phyloP scores from a whole-genome alignment of 2,113 vertebrate species.

The Ovis canadensis region DNA sequence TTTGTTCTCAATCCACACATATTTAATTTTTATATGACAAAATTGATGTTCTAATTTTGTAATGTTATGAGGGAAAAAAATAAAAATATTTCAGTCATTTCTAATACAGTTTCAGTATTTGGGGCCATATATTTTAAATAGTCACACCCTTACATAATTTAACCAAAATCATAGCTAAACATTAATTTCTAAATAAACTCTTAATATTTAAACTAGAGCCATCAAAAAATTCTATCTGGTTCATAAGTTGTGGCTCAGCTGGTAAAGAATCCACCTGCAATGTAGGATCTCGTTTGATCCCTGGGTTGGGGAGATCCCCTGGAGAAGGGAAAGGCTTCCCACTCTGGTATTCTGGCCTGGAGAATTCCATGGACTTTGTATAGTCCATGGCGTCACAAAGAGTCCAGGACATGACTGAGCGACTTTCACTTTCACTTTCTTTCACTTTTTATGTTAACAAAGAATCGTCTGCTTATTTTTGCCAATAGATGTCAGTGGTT shows the following conservation, averaged over 20 bases:
- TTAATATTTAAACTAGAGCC: not conserved
- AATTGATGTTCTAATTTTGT: not conserved
- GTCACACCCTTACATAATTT: not conserved
- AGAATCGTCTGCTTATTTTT: constrained; percentile 26
- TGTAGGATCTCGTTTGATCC: not conserved
- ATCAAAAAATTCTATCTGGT: not conserved
- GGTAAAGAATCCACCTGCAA: not conserved
- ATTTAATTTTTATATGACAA: not conserved
- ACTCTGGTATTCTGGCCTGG: not conserved
- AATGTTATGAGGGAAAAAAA: not conserved
- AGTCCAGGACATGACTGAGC: accelerated
- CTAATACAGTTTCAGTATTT: not conserved
- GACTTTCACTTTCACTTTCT: not conserved
- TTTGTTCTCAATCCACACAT: not conserved
- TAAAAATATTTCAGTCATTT: not conserved
- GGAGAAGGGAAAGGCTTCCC: not conserved
- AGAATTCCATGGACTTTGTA: not conserved
- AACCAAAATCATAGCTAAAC: not conserved
- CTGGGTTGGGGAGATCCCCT: not conserved
- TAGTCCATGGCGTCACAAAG: not conserved
- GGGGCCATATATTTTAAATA: not conserved
- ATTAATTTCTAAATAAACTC: not conserved
- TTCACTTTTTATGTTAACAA: not conserved
- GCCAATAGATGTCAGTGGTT: constrained; percentile 78
- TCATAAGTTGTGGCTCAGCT: not conserved